Evolutionary conservation across 2,888 invertebrate genomes (phyloP), one percentile per base, ranked within the genome.

Genomic region (Cantharis rustica): DNA sequence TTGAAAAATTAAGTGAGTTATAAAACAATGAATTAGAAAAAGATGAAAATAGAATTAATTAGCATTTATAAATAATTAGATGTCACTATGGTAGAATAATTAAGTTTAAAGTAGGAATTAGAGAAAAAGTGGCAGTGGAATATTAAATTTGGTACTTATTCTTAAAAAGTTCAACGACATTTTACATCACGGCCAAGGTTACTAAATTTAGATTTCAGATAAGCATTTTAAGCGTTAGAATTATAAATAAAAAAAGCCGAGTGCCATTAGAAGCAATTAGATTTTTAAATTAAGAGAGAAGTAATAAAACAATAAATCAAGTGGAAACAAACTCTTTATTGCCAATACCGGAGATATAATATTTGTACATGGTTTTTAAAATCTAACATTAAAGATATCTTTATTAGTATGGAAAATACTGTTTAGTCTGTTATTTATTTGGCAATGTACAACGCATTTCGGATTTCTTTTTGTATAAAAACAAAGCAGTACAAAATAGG

Each of bases 251-350:
- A n/a, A 31, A 47, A 47, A n/a, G 13, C 4, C 2, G n/a, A 47
- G 47, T 47, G 47, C 13, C 47, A 47, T 47, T 47, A 47, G 47
- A 47, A 13, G n/a, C 5, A n/a, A 3, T 13, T 47, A 7, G 9
- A 47, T 0, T 47, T n/a, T n/a, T n/a, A 47, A 47, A n/a, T 0
- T n/a, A n/a, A n/a, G n/a, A 7, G 47, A 47, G 7, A n/a, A 7
- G 1, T 7, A 66, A 20, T 66, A 66, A 66, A 20, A 66, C 20
- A 23, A 66, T 17, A 66, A 23, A 66, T 66, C 47, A 66, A 20
- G 64, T 85, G 84, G 87, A 89, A 88, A 88, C 88, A 87, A 88
- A 87, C 87, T 87, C 87, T 88, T 89, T 88, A 88, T 89, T 86
- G 88, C 88, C 88, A 87, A 87, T 87, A 84, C 87, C 86, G 85